Conservation (phyloP, 37 sponge, comb jelly and placozoan genomes). For the Aphrocallistes beatrix region DNA sequence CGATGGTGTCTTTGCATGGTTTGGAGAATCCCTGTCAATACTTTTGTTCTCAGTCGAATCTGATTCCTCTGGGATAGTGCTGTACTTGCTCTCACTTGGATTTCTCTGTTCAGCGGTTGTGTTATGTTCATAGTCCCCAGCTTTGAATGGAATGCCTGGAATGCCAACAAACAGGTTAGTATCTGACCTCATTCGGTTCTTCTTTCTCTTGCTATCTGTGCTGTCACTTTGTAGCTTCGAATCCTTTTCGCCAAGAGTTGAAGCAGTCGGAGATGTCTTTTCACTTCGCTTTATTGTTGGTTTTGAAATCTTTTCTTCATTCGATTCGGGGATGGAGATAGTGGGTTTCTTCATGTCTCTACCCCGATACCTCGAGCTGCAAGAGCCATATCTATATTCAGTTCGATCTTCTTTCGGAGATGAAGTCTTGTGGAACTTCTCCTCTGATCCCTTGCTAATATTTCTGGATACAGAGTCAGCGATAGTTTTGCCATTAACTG, state of each 20-base stretch:
- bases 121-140: background rate
- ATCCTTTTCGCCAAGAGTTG: background rate
- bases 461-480: background rate
- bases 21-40: no score
- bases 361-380: background rate
- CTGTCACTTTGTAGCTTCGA: background rate
- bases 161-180: background rate
- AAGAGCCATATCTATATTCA: background rate
- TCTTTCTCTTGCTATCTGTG: background rate
- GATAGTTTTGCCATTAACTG: background rate
- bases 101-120: background rate
- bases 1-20: no score
- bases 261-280: background rate
- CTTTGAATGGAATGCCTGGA: background rate
- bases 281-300: background rate
- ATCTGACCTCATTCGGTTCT: no score
- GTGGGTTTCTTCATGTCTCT: no score
- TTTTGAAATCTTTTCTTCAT: no score
- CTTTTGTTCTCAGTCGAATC: no score
- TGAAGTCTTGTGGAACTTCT: background rate
- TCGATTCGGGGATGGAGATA: background rate
- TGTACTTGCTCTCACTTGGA: background rate
- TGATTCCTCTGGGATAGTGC: background rate
- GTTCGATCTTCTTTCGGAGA: background rate
- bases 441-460: background rate